Conservation (phyloP, 2,888 invertebrate genomes). For the Aquatica leii region DNA sequence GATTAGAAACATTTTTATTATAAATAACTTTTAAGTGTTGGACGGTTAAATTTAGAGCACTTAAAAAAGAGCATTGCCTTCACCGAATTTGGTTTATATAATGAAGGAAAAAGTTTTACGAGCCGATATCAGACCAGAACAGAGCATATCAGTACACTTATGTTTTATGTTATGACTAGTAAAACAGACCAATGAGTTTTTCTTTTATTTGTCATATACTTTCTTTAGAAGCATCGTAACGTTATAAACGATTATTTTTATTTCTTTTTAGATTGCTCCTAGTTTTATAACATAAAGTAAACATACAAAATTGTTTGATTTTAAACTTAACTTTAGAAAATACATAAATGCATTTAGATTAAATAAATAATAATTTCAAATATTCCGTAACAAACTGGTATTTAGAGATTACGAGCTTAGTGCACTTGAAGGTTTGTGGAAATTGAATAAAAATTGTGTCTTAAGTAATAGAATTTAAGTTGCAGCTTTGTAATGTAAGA, state of each 20-base stretch:
- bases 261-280: too few species aligned
- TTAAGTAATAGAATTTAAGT: too few species aligned
- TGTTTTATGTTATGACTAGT: constrained; percentile 25
- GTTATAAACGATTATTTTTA: too few species aligned
- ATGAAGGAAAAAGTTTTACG: constrained; percentile 17
- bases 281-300: neutral
- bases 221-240: neutral
- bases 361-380: neutral
- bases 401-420: too few species aligned
- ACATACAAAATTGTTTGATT: neutral
- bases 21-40: neutral
- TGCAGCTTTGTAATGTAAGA: constrained; percentile 20
- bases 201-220: constrained; percentile 22
- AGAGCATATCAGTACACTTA: constrained; percentile 23
- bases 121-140: constrained; percentile 21
- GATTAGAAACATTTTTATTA: neutral
- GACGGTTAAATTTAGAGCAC: constrained; percentile 17
- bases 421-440: too few species aligned
- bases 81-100: constrained; percentile 7
- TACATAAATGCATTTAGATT: neutral
- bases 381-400: too few species aligned
- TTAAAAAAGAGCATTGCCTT: constrained; percentile 16
- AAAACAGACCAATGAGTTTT: constrained; percentile 17
- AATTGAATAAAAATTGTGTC: too few species aligned
- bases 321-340: neutral